A percentile compares a stretch with the other conserved stretches of the same genome.
Evolutionary conservation across 2,888 invertebrate genomes (phyloP).

Genomic region (Platerodrilus igneus): DNA sequence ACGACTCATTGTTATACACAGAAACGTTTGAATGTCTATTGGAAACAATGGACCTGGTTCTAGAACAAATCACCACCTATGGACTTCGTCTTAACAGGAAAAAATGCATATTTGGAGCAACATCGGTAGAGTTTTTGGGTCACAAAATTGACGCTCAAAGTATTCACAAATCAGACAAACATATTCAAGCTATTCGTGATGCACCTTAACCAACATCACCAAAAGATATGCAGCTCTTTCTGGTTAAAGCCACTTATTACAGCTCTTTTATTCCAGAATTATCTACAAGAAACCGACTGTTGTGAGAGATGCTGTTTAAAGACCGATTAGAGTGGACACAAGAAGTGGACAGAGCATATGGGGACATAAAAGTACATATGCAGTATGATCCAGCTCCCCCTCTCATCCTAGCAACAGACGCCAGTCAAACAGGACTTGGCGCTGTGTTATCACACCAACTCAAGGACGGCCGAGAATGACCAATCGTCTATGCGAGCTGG

Average conservation of each 20-base stretch:
- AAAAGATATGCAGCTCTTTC: constrained; percentile 15
- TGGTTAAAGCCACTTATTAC: constrained; percentile 16
- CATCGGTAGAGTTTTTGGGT: constrained; percentile 14
- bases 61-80: too few relatives aligned
- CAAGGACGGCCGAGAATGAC: too few relatives aligned
- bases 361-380: too few relatives aligned
- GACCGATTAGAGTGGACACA: constrained; percentile 15
- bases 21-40: too few relatives aligned
- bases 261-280: constrained; percentile 1
- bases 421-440: constrained; percentile 19
- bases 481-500: constrained; percentile 20
- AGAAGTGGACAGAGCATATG: too few relatives aligned
- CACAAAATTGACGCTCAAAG: constrained; percentile 18
- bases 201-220: constrained; percentile 17
- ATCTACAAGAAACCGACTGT: constrained; percentile 19
- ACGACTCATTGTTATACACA: too few relatives aligned
- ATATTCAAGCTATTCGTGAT: constrained; percentile 18
- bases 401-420: constrained; percentile 20
- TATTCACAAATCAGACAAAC: too few relatives aligned
- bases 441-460: constrained; percentile 22
- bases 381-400: not conserved
- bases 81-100: too few relatives aligned
- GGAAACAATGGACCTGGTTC: too few relatives aligned
- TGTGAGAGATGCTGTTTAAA: constrained; percentile 13
- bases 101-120: too few relatives aligned